phyloP scores from a whole-genome alignment of 2,888 invertebrate species.

The Agriopis aurantiaria region DNA sequence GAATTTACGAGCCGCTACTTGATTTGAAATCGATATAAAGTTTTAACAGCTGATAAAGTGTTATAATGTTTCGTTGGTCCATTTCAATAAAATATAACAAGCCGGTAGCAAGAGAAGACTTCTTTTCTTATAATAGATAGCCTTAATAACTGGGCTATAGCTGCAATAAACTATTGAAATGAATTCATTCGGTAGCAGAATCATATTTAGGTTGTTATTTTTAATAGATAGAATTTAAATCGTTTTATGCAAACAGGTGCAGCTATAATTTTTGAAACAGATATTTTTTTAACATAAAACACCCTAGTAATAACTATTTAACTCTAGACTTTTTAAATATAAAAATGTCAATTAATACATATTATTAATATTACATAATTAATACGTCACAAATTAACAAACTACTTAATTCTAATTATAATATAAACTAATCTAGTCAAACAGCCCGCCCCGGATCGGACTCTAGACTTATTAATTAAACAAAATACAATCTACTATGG shows the following conservation, averaged over 20 bases:
- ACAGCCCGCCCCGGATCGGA: too few relatives aligned
- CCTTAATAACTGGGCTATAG: constrained; percentile 20
- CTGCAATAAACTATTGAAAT: constrained; percentile 26
- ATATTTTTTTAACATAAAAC: too few relatives aligned
- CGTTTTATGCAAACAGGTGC: neutral
- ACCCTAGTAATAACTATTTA: too few relatives aligned
- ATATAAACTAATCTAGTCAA: too few relatives aligned
- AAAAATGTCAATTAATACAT: too few relatives aligned
- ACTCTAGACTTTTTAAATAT: too few relatives aligned
- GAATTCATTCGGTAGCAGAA: constrained; percentile 28
- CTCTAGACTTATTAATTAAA: too few relatives aligned
- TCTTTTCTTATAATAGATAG: constrained; percentile 22
- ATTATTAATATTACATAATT: too few relatives aligned
- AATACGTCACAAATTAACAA: too few relatives aligned
- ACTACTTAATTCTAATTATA: too few relatives aligned
- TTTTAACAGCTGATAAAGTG: constrained; percentile 40
- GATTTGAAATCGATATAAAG: constrained; percentile 46
- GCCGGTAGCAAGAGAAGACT: constrained; percentile 25
- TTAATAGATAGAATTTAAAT: neutral
- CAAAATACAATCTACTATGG: too few relatives aligned
- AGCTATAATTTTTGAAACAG: neutral
- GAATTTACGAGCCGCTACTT: constrained; percentile 45
- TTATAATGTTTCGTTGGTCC: constrained; percentile 36
- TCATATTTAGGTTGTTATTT: constrained; percentile 17
- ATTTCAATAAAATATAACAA: constrained; percentile 37